Evolutionary conservation across 2,797 vertebrate species (phyloP).

Genomic region (Oreochromis mossambicus): DNA sequence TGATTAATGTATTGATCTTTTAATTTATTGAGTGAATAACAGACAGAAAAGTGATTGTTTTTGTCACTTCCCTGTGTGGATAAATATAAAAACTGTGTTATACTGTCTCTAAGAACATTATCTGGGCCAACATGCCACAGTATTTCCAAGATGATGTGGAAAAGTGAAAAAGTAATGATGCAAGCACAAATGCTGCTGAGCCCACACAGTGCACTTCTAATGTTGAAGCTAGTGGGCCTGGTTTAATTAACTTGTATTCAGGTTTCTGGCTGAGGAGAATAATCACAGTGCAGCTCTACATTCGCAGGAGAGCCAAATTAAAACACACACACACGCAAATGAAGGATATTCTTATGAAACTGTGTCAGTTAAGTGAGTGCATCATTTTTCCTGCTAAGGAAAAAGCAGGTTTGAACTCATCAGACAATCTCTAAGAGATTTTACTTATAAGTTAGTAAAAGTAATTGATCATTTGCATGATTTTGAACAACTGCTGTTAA

Average conservation of each 20-base stretch:
- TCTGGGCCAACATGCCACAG: conserved; percentile 35
- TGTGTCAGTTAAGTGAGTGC: not conserved
- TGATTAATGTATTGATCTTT: not conserved
- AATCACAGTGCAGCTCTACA: not conserved
- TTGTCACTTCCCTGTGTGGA: not conserved
- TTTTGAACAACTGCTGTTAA: not conserved
- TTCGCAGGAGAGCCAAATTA: not conserved
- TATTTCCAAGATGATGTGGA: conserved; percentile 8
- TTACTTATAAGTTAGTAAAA: not conserved
- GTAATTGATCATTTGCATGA: not conserved
- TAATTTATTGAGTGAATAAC: not conserved
- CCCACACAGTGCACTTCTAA: not conserved
- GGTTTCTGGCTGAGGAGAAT: not conserved
- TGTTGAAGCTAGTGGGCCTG: not conserved
- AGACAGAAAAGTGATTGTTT: not conserved
- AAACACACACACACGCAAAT: not conserved
- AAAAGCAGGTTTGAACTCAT: not conserved
- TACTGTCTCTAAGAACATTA: not conserved
- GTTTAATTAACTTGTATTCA: conserved; percentile 22
- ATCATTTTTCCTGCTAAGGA: not conserved
- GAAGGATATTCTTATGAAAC: not conserved
- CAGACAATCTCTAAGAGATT: not conserved
- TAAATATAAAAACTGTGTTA: not conserved
- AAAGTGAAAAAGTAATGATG: conserved; percentile 38
- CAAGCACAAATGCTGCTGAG: conserved; percentile 42